These are phyloP conservation scores for Melanostoma mellinum DNA, from an alignment of 2,888 invertebrate species.

Conservation along the genomic window DNA sequence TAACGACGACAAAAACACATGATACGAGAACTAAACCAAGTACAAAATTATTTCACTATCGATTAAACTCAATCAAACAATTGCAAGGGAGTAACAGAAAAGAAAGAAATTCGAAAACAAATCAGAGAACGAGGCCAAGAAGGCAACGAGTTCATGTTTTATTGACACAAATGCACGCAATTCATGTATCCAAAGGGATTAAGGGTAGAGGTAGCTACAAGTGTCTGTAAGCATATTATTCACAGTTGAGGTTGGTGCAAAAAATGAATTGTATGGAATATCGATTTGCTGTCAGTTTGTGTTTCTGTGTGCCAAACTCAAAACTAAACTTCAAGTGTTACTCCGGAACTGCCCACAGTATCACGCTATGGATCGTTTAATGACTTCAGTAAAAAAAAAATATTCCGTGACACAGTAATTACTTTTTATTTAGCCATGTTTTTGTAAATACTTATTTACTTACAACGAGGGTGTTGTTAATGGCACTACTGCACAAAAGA, in stretches of 20 bases:
- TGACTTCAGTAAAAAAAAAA: too few relatives aligned
- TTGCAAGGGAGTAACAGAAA: background rate
- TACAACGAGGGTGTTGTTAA: constrained; percentile 24
- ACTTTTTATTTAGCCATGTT: background rate
- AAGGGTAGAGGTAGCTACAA: constrained; percentile 39
- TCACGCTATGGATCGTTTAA: constrained; percentile 38
- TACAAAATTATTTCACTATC: background rate
- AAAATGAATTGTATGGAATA: constrained; percentile 8
- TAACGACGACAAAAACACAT: too few relatives aligned
- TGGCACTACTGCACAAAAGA: background rate
- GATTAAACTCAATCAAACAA: background rate
- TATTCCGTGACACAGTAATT: constrained; percentile 36
- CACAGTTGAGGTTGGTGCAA: constrained; percentile 4
- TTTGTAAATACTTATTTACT: constrained; percentile 2
- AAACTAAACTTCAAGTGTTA: background rate
- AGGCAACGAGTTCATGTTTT: constrained; percentile 27
- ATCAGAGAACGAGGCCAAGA: constrained; percentile 38
- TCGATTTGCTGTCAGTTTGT: constrained; percentile 29
- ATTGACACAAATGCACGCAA: constrained; percentile 58
- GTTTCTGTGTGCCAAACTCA: background rate
- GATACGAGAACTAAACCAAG: background rate
- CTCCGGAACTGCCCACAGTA: background rate
- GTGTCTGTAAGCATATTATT: constrained; percentile 19
- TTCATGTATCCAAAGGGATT: constrained; percentile 31
- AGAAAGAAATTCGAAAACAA: constrained; percentile 1